These are phyloP conservation scores for Ciona savignyi DNA, from an alignment of 23 tunicate genomes.

Conservation along the genomic window DNA sequence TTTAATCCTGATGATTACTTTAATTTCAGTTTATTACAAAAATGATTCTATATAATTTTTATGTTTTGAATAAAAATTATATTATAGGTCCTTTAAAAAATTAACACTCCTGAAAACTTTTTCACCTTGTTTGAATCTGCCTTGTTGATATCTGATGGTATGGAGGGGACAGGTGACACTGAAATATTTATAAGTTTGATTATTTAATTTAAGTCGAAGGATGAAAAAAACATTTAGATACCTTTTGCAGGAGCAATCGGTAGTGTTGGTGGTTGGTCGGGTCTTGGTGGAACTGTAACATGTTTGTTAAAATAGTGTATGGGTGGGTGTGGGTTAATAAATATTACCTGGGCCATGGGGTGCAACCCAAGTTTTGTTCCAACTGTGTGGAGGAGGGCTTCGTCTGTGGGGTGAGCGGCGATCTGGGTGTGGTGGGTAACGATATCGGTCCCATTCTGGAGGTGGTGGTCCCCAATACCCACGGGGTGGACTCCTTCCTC, in stretches of 20 bases:
- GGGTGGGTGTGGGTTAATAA: too few species aligned
- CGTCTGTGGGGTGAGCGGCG: constrained; percentile 52
- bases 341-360: constrained; percentile 16
- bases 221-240: too few species aligned
- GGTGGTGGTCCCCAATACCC: constrained; percentile 48
- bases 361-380: not conserved
- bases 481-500: constrained; percentile 74
- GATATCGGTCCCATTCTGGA: constrained; percentile 78
- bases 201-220: not conserved
- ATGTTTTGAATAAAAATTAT: too few species aligned
- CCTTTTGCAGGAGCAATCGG: not conserved
- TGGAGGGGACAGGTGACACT: not conserved
- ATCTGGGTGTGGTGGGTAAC: constrained; percentile 22
- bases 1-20: too few species aligned
- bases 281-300: constrained; percentile 17
- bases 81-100: too few species aligned
- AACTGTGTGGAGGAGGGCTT: constrained; percentile 24
- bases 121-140: not conserved
- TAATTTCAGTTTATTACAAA: too few species aligned
- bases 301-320: too few species aligned
- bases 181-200: not conserved
- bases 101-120: too few species aligned
- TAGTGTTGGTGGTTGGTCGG: constrained; percentile 1
- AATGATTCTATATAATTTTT: too few species aligned
- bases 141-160: not conserved